phyloP scores from a whole-genome alignment of 2,113 vertebrate genomes.

The Chamaetylas fuelleborni region DNA sequence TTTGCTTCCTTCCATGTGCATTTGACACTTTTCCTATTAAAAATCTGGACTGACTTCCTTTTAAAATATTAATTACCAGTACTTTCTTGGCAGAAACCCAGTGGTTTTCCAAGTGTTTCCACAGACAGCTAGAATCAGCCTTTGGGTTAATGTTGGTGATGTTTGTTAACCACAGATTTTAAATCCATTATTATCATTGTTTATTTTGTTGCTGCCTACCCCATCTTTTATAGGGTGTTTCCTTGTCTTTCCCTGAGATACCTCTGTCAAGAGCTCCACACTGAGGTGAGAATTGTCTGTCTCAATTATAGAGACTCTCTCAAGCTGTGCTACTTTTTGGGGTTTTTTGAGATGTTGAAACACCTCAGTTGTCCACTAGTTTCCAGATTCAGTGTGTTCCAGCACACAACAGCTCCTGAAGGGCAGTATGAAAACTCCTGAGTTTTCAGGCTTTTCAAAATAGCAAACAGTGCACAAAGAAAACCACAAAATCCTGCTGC shows the following conservation, averaged over 20 bases:
- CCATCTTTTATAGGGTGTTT: background rate
- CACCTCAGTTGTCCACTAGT: fast-evolving
- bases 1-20: background rate
- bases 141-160: background rate
- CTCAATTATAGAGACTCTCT: background rate
- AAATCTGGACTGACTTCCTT: background rate
- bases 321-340: background rate
- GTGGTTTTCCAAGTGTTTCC: background rate
- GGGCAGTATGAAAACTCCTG: background rate
- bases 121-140: background rate
- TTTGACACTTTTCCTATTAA: background rate
- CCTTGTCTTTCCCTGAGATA: background rate
- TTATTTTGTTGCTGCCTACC: background rate
- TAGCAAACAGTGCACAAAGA: fast-evolving
- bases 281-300: background rate
- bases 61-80: background rate
- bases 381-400: background rate
- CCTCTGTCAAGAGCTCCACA: background rate
- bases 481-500: background rate
- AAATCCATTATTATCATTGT: background rate
- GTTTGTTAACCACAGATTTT: background rate
- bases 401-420: background rate
- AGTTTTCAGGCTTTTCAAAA: background rate
- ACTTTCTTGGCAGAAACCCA: background rate
- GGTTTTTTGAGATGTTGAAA: background rate